phyloP scores from a whole-genome alignment of 2,797 vertebrate species.

The Cygnus olor region DNA sequence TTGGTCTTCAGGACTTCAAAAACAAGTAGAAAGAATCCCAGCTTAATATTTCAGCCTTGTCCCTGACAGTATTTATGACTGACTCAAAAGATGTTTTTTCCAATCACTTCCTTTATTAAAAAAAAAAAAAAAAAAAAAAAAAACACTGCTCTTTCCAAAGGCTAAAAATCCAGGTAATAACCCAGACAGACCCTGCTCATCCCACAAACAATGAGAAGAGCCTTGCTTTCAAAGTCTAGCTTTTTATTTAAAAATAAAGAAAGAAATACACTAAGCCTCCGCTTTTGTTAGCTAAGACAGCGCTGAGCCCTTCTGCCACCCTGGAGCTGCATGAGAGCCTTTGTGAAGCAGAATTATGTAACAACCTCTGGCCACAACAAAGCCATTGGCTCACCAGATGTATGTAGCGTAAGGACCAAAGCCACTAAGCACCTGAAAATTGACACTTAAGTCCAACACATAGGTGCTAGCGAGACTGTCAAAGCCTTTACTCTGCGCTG shows the following conservation, averaged over 20 bases:
- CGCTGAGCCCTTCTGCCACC: not conserved
- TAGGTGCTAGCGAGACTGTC: not conserved
- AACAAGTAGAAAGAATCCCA: not conserved
- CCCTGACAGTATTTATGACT: not conserved
- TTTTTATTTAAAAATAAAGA: not conserved
- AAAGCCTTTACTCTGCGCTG: rapidly evolving
- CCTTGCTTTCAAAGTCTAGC: not conserved
- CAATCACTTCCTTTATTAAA: not conserved
- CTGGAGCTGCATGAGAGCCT: not conserved
- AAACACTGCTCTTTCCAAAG: not conserved
- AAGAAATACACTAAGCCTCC: not conserved
- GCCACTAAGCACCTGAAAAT: not conserved
- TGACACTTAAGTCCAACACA: not conserved
- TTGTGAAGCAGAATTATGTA: not conserved
- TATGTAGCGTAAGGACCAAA: not conserved
- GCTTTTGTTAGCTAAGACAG: not conserved
- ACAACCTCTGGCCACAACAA: not conserved
- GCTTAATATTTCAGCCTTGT: not conserved
- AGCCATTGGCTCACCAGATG: not conserved
- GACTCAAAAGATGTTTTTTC: not conserved
- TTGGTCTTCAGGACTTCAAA: not conserved
- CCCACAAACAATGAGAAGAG: not conserved
- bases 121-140: too few species aligned
- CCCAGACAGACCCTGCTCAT: not conserved
- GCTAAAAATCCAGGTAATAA: not conserved